These are phyloP conservation scores for Lepisosteus oculatus DNA, from an alignment of 2,113 vertebrate genomes.

Conservation along the genomic window DNA sequence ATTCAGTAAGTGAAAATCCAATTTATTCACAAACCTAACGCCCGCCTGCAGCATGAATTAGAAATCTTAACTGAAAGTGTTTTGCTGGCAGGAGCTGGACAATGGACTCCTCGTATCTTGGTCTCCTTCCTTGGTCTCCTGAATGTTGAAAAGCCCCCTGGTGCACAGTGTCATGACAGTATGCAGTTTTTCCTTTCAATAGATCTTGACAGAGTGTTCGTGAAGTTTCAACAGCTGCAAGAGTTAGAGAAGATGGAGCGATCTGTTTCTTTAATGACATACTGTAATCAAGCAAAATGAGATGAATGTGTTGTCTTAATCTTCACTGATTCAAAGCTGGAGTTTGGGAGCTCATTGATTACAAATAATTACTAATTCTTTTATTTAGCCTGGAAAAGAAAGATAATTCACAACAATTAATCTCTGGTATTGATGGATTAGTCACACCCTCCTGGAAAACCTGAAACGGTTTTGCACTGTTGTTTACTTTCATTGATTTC, in stretches of 20 bases:
- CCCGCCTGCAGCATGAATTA: slow-evolving; percentile 1
- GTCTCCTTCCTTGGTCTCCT: no score
- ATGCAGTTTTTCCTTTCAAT: no score
- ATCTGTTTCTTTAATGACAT: no score
- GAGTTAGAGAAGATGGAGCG: no score
- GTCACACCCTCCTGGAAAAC: background rate
- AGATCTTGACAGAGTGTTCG: no score
- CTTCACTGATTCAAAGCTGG: background rate
- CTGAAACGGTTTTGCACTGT: background rate
- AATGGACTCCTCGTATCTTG: no score
- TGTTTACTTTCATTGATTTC: no score
- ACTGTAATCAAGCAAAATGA: no score
- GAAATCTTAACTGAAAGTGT: background rate
- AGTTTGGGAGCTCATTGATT: slow-evolving; percentile 1
- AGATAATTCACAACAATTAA: background rate
- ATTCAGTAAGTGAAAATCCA: background rate
- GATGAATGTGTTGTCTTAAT: background rate
- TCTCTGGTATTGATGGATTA: slow-evolving; percentile 1
- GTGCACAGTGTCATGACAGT: no score
- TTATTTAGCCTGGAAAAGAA: background rate
- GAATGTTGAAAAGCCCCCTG: no score
- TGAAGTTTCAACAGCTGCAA: no score
- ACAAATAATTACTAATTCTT: slow-evolving; percentile 4
- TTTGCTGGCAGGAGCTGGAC: no score
- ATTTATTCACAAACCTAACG: background rate